Evolutionary conservation across 2,113 vertebrate genomes (phyloP).

Genomic region (Callipepla squamata): DNA sequence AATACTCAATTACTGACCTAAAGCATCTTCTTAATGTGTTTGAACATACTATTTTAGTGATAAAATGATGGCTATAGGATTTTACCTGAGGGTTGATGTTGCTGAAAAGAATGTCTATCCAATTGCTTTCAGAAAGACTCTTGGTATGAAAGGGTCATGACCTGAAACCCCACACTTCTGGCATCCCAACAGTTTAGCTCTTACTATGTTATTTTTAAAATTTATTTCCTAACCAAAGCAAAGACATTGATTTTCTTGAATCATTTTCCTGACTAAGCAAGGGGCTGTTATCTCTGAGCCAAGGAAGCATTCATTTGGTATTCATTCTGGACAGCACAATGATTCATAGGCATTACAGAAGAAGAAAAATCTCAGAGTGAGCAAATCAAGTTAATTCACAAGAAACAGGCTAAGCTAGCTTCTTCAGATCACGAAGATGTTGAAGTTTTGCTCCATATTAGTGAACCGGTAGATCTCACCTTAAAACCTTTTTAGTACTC

Average conservation of each 20-base stretch:
- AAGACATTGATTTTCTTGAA: conserved; percentile 55
- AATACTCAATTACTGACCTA: background rate
- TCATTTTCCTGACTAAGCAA: conserved; percentile 64
- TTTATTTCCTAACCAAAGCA: conserved; percentile 47
- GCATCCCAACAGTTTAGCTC: background rate
- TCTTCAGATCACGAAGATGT: background rate
- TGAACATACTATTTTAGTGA: background rate
- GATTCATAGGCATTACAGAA: conserved; percentile 51
- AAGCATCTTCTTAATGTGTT: background rate
- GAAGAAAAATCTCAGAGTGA: conserved; percentile 26
- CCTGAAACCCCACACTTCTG: background rate
- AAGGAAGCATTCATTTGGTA: conserved; percentile 34
- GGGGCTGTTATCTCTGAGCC: conserved; percentile 60
- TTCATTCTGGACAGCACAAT: conserved; percentile 24
- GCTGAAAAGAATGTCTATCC: conserved; percentile 17
- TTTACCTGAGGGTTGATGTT: background rate
- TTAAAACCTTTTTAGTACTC: background rate
- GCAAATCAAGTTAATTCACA: conserved; percentile 60
- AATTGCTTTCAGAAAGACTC: background rate
- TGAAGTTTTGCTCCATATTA: background rate
- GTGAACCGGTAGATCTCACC: background rate
- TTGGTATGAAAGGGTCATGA: background rate
- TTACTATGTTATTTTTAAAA: conserved; percentile 26
- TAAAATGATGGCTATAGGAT: background rate
- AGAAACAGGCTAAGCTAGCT: conserved; percentile 43